Conservation (phyloP, 2,797 vertebrate genomes). For the Jordanella pulchra region DNA sequence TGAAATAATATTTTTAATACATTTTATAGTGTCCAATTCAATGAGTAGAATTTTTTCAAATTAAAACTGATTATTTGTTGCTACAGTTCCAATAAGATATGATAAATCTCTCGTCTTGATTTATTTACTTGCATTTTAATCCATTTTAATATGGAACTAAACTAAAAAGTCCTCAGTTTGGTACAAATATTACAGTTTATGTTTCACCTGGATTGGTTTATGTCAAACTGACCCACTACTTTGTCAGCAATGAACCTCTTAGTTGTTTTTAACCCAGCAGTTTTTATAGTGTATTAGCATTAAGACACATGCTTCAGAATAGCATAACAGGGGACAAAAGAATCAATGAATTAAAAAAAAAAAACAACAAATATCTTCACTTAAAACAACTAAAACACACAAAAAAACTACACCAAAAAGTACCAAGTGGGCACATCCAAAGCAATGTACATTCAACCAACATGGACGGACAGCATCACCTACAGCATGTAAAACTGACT, state of each 20-base stretch:
- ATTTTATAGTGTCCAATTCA: not conserved
- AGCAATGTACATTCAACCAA: slow-evolving; percentile 63
- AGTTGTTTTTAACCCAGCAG: slow-evolving; percentile 2
- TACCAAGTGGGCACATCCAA: slow-evolving; percentile 65
- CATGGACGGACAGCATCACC: slow-evolving; percentile 68
- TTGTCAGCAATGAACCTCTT: not conserved
- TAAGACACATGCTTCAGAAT: slow-evolving; percentile 37
- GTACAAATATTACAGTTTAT: not conserved
- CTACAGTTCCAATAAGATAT: not conserved
- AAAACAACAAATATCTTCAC: slow-evolving; percentile 68
- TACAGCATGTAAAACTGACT: slow-evolving; percentile 53
- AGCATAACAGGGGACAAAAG: slow-evolving; percentile 27
- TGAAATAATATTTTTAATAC: not conserved
- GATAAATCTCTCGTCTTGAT: not conserved
- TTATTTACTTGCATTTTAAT: not conserved
- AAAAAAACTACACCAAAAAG: slow-evolving; percentile 61
- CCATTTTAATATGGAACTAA: not conserved
- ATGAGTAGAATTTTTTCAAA: not conserved
- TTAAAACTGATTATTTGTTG: not conserved
- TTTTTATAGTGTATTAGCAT: slow-evolving; percentile 7
- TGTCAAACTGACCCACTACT: not conserved
- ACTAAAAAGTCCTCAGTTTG: not conserved
- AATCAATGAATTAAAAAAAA: slow-evolving; percentile 81
- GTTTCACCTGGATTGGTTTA: not conserved
- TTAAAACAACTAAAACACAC: slow-evolving; percentile 77